Base-by-base conservation (phyloP, 2,797 vertebrate species). In the Coendou prehensilis region DNA sequence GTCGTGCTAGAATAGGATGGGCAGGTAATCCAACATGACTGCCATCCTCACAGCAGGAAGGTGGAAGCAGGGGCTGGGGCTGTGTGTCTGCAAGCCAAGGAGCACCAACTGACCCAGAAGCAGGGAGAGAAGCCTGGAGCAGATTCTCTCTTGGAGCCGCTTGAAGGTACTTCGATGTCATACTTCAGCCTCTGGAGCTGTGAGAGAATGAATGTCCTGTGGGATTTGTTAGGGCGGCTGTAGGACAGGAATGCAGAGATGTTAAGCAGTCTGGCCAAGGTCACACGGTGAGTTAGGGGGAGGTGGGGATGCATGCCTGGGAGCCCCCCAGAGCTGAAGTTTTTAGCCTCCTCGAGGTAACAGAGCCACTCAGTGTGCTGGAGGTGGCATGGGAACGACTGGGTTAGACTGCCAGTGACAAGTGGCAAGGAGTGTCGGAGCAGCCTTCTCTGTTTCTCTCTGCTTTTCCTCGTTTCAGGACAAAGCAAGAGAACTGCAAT, bases 281-380 rank as follows among this genome's bases (percentile, higher is more conserved):
- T 54, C 37, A 20, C 57, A 26, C 78, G 45, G 56, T 45, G 9
- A 28, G 41, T 5, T 33, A 45, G 56, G 56, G 1, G 11, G 18
- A 1, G 1, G 30, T 69, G n/a, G 57, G 47, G 20, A 7, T 0
- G 2, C 5, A 2, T 23, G 76, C 30, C 0, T 0, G 37, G 20
- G 37, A 2, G 22, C 9, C 45, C 9, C 79, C 50, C 45, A 4
- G 37, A 45, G 54, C 22, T n/a, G 14, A 9, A 1, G 59, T 1
- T 26, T 63, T 23, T 1, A 50, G 79, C 63, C 17, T 69, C 54
- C 30, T 52, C 18, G 2, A 18, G 9, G 10, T 0, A 1, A 22
- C 10, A 2, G 9, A 1, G 67, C 17, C 2, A 9, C 18, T 2
- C 0, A 3, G 84, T 1, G n/a, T 0, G 11, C 33, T 10, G 61